Percentiles rank a stretch among this genome's conserved stretches.
These are phyloP conservation scores for Natrix natrix DNA, from an alignment of 2,797 vertebrate genomes.

Conservation along the genomic window DNA sequence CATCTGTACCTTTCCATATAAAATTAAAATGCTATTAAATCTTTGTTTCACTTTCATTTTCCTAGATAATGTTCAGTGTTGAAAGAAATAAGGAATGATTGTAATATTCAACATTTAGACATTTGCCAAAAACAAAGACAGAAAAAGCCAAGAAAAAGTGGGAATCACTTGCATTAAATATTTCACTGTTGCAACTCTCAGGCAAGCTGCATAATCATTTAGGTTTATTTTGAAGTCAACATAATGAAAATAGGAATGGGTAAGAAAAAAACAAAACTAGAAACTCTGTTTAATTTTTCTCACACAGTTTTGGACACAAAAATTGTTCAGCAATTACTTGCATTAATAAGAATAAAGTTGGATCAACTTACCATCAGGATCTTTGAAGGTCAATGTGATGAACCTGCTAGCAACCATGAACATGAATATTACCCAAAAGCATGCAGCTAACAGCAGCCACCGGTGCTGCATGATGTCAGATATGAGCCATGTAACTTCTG, in stretches of 20 bases:
- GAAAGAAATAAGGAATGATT: not conserved
- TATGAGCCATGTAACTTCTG: constrained; percentile 63
- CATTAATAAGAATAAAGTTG: constrained; percentile 30
- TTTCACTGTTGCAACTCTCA: not conserved
- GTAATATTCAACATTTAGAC: not conserved
- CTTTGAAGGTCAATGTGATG: constrained; percentile 85
- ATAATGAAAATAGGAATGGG: not conserved
- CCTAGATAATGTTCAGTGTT: not conserved
- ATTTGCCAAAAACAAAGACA: not conserved
- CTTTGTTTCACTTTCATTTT: not conserved
- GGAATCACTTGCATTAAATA: not conserved
- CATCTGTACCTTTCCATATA: not conserved
- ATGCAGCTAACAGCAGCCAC: constrained; percentile 93
- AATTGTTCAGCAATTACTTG: constrained; percentile 11
- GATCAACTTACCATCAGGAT: constrained; percentile 80
- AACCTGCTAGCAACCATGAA: constrained; percentile 95
- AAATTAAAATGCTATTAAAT: not conserved
- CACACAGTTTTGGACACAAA: not conserved
- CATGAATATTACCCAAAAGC: constrained; percentile 97
- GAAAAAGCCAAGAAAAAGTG: not conserved
- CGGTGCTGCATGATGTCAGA: constrained; percentile 90
- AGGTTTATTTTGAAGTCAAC: not conserved
- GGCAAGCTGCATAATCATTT: not conserved
- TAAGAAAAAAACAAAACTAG: not conserved
- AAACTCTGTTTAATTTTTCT: not conserved